Percentiles rank a stretch among this genome's conserved stretches.
These are phyloP conservation scores for Thyatira batis DNA, from an alignment of 2,888 invertebrate genomes.

Conservation along the genomic window DNA sequence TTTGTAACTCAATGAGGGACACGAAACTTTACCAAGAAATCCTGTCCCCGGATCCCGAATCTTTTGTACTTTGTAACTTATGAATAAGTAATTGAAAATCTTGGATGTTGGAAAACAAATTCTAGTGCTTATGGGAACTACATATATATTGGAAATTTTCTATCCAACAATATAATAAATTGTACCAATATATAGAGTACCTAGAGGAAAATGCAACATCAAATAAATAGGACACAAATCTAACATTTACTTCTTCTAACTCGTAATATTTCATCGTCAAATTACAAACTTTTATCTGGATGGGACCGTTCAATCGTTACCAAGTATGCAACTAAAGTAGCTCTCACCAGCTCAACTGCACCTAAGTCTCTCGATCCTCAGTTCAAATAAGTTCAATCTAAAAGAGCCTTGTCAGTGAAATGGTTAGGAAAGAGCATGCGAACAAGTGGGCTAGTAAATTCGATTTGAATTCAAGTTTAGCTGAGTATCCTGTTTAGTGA, in stretches of 20 bases:
- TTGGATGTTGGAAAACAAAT: background rate
- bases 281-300: background rate
- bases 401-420: background rate
- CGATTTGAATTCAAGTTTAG: conserved; percentile 27
- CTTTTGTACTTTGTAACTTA: conserved; percentile 3
- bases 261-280: too few species aligned
- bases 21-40: conserved; percentile 11
- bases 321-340: background rate
- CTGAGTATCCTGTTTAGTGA: conserved; percentile 10
- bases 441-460: conserved; percentile 24
- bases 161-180: background rate
- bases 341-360: background rate
- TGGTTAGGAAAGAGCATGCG: conserved; percentile 8
- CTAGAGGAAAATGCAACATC: too few species aligned
- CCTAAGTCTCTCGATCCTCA: background rate
- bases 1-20: conserved; percentile 14
- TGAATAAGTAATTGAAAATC: conserved; percentile 4
- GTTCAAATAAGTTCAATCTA: background rate
- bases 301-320: background rate
- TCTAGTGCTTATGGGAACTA: background rate
- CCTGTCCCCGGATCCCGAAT: background rate
- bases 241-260: too few species aligned
- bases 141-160: background rate
- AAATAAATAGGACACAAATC: too few species aligned
- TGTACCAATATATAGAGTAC: too few species aligned